Evolutionary conservation across 2,113 vertebrate species (phyloP).

Genomic region (Pterocles orientalis): DNA sequence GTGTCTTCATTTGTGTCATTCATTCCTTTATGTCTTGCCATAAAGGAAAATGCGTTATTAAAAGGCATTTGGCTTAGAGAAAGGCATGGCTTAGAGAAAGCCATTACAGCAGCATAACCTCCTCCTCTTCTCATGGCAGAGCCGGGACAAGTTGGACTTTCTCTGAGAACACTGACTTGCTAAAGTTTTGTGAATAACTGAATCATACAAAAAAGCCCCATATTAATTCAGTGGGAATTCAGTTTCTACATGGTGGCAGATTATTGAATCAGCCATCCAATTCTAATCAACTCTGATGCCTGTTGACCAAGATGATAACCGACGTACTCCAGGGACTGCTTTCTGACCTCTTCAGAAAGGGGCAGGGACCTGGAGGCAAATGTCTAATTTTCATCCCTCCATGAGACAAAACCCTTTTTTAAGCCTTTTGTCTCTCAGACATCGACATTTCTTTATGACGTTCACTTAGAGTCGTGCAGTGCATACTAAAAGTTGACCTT

Average conservation of each 20-base stretch:
- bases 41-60: background rate
- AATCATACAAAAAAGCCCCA: background rate
- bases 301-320: background rate
- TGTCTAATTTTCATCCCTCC: background rate
- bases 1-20: no score
- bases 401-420: background rate
- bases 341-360: background rate
- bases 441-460: background rate
- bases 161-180: background rate
- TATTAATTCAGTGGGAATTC: background rate
- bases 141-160: background rate
- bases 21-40: background rate
- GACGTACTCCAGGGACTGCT: background rate
- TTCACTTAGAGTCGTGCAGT: background rate
- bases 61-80: background rate
- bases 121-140: background rate
- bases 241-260: background rate
- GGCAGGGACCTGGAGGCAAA: background rate
- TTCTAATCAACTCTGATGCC: background rate
- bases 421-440: background rate
- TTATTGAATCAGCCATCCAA: background rate
- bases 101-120: background rate
- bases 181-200: background rate
- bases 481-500: background rate
- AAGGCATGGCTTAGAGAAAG: background rate